Conservation (phyloP, 1,140 invertebrate genomes). For the Micrasema longulum region DNA sequence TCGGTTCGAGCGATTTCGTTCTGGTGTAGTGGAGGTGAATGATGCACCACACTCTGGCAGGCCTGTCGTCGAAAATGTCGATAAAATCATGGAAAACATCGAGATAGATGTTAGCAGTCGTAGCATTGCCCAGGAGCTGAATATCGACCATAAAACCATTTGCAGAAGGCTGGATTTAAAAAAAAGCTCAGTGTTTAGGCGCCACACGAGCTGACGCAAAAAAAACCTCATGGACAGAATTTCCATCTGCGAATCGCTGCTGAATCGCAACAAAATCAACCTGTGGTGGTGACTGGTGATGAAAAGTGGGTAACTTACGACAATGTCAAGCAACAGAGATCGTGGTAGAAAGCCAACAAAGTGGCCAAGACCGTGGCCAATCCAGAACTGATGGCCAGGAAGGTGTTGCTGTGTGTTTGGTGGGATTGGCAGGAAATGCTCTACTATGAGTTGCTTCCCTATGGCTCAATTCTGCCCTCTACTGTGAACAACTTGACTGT, state of each 20-base stretch:
- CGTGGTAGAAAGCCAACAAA: too few species aligned
- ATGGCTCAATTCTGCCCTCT: too few species aligned
- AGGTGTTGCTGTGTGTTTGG: conserved; percentile 1
- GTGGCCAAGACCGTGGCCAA: neutral
- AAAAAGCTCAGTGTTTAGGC: conserved; percentile 10
- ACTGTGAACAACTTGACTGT: too few species aligned
- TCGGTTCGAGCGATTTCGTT: conserved; percentile 12
- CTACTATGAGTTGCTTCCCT: too few species aligned
- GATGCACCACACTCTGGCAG: conserved; percentile 18
- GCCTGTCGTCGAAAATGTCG: conserved; percentile 18
- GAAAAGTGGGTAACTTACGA: too few species aligned
- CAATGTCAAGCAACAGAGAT: too few species aligned
- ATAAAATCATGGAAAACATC: conserved; percentile 20
- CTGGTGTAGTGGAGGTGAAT: conserved; percentile 23
- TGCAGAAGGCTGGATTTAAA: conserved; percentile 17
- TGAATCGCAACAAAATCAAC: conserved; percentile 31
- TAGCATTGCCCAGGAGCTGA: too few species aligned
- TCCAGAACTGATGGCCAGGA: neutral
- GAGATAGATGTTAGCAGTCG: conserved; percentile 4
- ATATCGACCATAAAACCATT: too few species aligned
- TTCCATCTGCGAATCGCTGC: conserved; percentile 28
- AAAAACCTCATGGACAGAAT: conserved; percentile 15
- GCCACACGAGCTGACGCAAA: conserved; percentile 24
- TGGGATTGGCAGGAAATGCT: too few species aligned
- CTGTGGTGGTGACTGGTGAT: too few species aligned